Percentiles rank a stretch among this genome's conserved stretches.
phyloP scores from a whole-genome alignment of 2,888 invertebrate genomes.

The Macrophya annulata region DNA sequence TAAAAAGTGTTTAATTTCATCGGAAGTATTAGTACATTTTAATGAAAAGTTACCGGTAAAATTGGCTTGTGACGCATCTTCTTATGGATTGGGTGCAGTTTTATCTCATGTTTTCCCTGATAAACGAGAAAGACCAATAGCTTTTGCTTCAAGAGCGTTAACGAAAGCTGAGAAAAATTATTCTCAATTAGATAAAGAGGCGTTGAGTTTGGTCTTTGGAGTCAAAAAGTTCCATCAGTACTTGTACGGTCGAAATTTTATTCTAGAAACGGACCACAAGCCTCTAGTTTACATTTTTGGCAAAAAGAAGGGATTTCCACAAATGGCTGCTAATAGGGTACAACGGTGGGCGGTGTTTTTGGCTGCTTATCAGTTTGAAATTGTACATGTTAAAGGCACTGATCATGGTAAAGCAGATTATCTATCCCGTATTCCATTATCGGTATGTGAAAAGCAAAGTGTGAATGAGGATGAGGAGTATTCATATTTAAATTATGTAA shows the following conservation, averaged over 20 bases:
- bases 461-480: conserved; percentile 30
- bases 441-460: not conserved
- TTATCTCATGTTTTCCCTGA: conserved; percentile 60
- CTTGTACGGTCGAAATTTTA: conserved; percentile 63
- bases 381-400: conserved; percentile 5
- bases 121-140: conserved; percentile 62
- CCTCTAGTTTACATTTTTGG: conserved; percentile 56
- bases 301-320: not conserved
- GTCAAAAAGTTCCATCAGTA: conserved; percentile 65
- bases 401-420: conserved; percentile 61
- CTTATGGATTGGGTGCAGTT: conserved; percentile 55
- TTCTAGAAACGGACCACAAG: conserved; percentile 61
- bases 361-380: too few relatives aligned
- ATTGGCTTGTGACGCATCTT: conserved; percentile 56
- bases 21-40: conserved; percentile 56
- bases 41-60: conserved; percentile 30
- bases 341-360: too few relatives aligned
- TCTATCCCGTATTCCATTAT: conserved; percentile 55
- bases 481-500: conserved; percentile 57
- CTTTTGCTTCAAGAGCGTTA: conserved; percentile 62
- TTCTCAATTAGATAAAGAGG: conserved; percentile 67
- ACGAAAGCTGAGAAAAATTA: conserved; percentile 64
- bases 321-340: too few relatives aligned
- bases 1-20: conserved; percentile 19
- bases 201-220: conserved; percentile 66